Evolutionary conservation across 2,888 invertebrate species (phyloP).

Genomic region (Caenorhabditis zanzibari): DNA sequence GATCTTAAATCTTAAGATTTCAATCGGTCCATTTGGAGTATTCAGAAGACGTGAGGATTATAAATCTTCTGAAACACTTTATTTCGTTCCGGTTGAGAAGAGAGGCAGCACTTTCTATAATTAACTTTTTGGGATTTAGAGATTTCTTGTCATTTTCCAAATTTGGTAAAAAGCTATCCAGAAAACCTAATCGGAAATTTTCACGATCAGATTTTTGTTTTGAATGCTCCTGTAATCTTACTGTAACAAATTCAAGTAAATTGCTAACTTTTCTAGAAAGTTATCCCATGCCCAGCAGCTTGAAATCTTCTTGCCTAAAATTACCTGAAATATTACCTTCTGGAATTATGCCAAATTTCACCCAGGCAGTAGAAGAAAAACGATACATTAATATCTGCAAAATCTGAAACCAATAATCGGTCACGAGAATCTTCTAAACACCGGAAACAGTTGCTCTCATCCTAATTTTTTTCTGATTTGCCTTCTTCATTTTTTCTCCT

Average conservation of each 20-base stretch:
- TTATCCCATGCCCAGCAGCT: too few relatives aligned
- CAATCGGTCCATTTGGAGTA: constrained; percentile 3
- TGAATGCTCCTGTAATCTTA: too few relatives aligned
- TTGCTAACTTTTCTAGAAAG: too few relatives aligned
- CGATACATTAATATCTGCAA: too few relatives aligned
- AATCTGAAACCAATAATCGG: not conserved
- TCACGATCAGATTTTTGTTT: too few relatives aligned
- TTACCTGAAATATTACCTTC: too few relatives aligned
- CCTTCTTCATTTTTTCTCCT: constrained; percentile 6
- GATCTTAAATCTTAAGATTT: not conserved
- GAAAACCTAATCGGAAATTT: too few relatives aligned
- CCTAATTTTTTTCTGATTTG: constrained; percentile 21
- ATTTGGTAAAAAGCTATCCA: too few relatives aligned
- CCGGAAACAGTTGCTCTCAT: constrained; percentile 52
- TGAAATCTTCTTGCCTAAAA: too few relatives aligned
- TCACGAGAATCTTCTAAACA: constrained; percentile 12
- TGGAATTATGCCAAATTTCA: too few relatives aligned
- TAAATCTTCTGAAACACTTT: constrained; percentile 43
- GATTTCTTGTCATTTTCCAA: not conserved
- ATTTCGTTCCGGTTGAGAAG: not conserved
- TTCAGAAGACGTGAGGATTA: constrained; percentile 3
- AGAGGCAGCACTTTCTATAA: constrained; percentile 48
- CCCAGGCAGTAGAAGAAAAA: too few relatives aligned
- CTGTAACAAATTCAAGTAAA: too few relatives aligned
- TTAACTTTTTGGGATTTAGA: constrained; percentile 32